Evolutionary conservation across 2,888 invertebrate species (phyloP).

Genomic region (Cheilosia impressa): DNA sequence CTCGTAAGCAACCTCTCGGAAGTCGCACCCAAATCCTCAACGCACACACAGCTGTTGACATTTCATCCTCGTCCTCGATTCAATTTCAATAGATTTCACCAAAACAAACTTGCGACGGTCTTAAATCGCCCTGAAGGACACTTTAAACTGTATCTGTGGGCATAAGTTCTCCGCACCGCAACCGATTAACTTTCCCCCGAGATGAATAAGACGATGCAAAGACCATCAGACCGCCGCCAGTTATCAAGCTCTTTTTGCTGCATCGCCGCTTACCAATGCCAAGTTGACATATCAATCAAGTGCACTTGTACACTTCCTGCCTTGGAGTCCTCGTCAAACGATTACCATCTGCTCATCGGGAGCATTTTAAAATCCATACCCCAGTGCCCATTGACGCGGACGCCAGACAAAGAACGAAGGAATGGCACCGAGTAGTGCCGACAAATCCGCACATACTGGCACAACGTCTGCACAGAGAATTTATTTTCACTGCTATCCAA

Average conservation of each 20-base stretch:
- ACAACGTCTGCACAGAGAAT: constrained; percentile 52
- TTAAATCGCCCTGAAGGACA: constrained; percentile 66
- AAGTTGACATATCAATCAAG: constrained; percentile 74
- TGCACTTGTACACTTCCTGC: constrained; percentile 64
- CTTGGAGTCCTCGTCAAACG: constrained; percentile 41
- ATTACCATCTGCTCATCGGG: constrained; percentile 71
- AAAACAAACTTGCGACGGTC: constrained; percentile 46
- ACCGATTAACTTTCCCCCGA: constrained; percentile 67
- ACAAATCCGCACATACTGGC: constrained; percentile 3
- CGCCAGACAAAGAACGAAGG: background rate
- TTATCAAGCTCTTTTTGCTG: constrained; percentile 50
- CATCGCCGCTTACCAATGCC: too few species aligned
- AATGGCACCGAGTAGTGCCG: background rate
- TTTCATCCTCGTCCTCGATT: background rate
- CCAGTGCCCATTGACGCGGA: background rate
- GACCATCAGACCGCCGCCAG: constrained; percentile 25
- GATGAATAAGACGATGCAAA: constrained; percentile 16
- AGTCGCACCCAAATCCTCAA: constrained; percentile 27
- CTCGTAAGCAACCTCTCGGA: constrained; percentile 5
- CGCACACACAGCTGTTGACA: constrained; percentile 28
- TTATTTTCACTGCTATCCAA: constrained; percentile 44
- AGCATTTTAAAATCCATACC: constrained; percentile 55
- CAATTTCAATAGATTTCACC: constrained; percentile 17
- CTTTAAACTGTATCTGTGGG: constrained; percentile 46
- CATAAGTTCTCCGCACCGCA: constrained; percentile 44